Base-by-base conservation (phyloP, 1,140 invertebrate genomes). In the Calycopis cecrops region DNA sequence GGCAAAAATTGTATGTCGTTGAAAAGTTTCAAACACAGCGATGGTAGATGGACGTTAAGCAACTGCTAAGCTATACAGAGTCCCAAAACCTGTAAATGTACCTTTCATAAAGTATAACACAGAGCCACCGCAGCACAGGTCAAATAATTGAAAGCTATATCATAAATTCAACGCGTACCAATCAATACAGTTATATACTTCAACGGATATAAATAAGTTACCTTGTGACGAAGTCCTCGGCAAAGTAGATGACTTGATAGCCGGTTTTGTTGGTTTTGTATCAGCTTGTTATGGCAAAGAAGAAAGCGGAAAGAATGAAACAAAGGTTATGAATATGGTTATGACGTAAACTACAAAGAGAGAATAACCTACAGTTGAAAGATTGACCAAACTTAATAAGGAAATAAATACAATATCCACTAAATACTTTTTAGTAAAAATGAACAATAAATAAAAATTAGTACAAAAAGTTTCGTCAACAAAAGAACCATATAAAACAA, bases 201-300 rank as follows among this genome's bases (percentile, higher is more conserved):
- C 18, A 53, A 53, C 37, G 21, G 38, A 52, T 28, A 48, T 48
- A 52, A 55, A 60, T 55, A 67, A 68, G 81, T 94, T 95, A 96
- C 95, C 95, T 95, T 96, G 95, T 62, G 94, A 96, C 67, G 95
- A 96, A 81, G 94, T 96, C 90, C 95, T 91, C 73, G 95, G 95
- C 84, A 97, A 92, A 73, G 95, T 97, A 68, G 95, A 96, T 76
- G 95, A 96, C 91, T 97, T 97, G 89, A 97, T 97, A 82, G 96
- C 96, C 84, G 96, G 95, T 92, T 97, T 97, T 77, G 95, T 92
- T 79, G 96, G 95, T 91, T 96, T 96, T 88, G 94, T 93, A 89
- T 96, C 94, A 90, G 94, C 95, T 96, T 89, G 83, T 88, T 88
- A 82, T 84, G 74, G 76, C 79, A 86, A 85, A 85, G 81, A 87